Percentiles rank a stretch among this genome's conserved stretches.
Evolutionary conservation across 1,140 invertebrate species (phyloP).

Genomic region (Euwallacea similis): DNA sequence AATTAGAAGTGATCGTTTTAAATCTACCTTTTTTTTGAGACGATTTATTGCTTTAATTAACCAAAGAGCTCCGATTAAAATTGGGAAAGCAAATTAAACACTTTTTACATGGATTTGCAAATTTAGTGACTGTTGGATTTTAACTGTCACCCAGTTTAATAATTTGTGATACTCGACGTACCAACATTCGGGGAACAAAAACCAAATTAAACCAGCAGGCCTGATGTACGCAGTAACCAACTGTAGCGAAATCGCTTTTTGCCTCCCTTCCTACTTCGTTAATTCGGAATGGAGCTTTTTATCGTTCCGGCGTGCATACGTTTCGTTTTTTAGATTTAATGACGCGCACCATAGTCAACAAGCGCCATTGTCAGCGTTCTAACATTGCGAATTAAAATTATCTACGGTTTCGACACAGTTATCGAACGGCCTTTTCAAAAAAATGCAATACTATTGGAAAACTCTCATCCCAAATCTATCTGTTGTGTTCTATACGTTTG

Average conservation of each 20-base stretch:
- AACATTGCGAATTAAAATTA: conserved; percentile 3
- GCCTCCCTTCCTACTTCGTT: conserved; percentile 7
- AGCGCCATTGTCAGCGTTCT: not conserved
- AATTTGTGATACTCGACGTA: not conserved
- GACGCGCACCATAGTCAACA: conserved; percentile 9
- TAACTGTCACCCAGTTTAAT: not conserved
- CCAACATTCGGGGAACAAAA: not conserved
- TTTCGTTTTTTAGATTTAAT: conserved; percentile 8
- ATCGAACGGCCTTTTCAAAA: no score
- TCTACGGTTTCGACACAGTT: no score
- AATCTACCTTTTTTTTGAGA: not conserved
- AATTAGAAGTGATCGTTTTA: not conserved
- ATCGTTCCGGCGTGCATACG: conserved; percentile 11
- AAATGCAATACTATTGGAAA: no score
- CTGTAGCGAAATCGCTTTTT: not conserved
- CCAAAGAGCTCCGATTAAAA: conserved; percentile 4
- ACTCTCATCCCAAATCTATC: no score
- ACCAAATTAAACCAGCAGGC: not conserved
- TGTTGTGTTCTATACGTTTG: no score
- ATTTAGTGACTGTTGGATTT: not conserved
- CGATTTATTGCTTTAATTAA: conserved; percentile 25
- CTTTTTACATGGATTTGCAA: not conserved
- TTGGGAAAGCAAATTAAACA: not conserved
- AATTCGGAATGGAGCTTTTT: conserved; percentile 11
- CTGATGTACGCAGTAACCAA: not conserved